Conservation (phyloP, 1,140 invertebrate genomes). For the Cherax quadricarinatus region DNA sequence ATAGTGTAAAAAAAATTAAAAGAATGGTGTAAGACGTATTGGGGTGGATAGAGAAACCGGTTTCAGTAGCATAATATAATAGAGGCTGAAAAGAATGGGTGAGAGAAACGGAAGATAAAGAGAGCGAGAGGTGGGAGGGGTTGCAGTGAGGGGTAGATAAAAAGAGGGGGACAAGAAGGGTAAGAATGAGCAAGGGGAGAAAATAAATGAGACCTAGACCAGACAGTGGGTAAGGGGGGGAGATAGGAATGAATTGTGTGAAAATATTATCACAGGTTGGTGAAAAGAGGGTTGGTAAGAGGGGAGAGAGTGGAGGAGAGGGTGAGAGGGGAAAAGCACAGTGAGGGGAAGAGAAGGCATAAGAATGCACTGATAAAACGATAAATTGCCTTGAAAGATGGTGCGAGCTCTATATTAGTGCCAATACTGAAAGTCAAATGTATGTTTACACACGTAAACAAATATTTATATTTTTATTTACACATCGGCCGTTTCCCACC, state of each 20-base stretch:
- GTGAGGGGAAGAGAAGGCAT: background rate
- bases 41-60: background rate
- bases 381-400: no score
- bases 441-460: no score
- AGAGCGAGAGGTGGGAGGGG: background rate
- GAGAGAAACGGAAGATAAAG: background rate
- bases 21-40: no score
- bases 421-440: no score
- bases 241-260: slow-evolving; percentile 35
- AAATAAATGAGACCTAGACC: background rate
- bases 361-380: no score
- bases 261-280: slow-evolving; percentile 39
- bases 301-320: background rate
- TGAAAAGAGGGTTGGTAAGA: background rate
- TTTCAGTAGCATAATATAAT: background rate
- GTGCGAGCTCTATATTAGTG: no score
- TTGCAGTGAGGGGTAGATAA: background rate
- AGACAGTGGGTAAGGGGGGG: background rate
- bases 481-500: no score
- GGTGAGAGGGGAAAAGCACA: background rate
- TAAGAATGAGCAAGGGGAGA: background rate
- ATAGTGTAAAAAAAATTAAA: background rate
- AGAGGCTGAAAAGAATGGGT: background rate
- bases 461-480: no score
- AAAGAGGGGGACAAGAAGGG: background rate